Conservation (phyloP, 2,113 vertebrate species). For the Misgurnus anguillicaudatus region DNA sequence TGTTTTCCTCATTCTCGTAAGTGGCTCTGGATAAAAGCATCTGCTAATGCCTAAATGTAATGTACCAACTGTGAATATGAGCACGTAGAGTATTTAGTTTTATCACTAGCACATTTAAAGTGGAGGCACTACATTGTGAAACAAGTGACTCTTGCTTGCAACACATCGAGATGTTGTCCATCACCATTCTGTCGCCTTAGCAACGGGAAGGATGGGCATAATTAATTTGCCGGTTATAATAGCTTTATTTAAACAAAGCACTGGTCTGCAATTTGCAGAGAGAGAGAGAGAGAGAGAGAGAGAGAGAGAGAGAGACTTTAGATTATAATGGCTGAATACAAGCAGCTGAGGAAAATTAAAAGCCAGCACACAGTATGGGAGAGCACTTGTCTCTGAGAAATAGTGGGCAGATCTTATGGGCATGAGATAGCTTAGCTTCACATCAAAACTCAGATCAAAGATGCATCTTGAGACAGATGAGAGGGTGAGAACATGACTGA, state of each 20-base stretch:
- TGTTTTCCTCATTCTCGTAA: too few species aligned
- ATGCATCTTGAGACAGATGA: neutral
- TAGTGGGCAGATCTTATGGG: neutral
- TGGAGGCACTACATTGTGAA: neutral
- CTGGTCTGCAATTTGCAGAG: constrained; percentile 1
- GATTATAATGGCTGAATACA: neutral
- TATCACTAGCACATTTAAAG: neutral
- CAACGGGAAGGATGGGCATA: constrained; percentile 4
- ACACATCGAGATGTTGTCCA: neutral
- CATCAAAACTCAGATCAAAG: neutral
- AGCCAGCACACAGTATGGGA: neutral
- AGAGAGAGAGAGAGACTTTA: neutral
- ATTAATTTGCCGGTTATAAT: neutral
- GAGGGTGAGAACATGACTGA: neutral
- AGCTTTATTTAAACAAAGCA: constrained; percentile 9
- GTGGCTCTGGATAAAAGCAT: too few species aligned
- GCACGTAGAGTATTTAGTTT: neutral
- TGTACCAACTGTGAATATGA: constrained; percentile 10
- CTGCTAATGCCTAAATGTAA: neutral
- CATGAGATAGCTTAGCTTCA: neutral
- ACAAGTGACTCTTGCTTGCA: neutral
- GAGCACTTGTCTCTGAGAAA: neutral
- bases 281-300: neutral
- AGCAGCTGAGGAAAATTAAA: neutral
- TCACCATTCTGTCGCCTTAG: constrained; percentile 9